Conservation (phyloP, 2,113 vertebrate species). For the Cinclus cinclus region DNA sequence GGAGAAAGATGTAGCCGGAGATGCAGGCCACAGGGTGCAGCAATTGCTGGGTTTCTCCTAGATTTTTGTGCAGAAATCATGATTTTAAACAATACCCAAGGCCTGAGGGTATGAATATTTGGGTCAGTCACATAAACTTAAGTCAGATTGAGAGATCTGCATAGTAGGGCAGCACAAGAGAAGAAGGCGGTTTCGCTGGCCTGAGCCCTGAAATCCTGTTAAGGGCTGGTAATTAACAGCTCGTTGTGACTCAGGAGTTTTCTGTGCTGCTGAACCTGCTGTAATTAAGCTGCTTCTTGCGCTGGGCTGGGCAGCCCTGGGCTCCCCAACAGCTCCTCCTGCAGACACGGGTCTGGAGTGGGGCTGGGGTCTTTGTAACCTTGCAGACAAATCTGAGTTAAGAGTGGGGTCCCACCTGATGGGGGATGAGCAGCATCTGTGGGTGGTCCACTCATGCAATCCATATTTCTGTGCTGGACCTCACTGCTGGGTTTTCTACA, state of each 20-base stretch:
- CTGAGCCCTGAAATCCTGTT: slow-evolving; percentile 37
- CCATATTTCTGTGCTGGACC: not conserved
- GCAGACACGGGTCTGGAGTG: not conserved
- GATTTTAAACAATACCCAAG: not conserved
- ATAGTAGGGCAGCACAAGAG: not conserved
- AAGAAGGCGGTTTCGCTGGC: not conserved
- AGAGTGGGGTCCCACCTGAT: not conserved
- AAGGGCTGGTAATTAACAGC: slow-evolving; percentile 54
- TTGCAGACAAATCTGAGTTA: not conserved
- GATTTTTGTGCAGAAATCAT: not conserved
- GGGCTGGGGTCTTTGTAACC: not conserved
- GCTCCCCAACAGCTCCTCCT: not conserved
- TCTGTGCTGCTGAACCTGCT: not conserved
- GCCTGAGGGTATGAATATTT: not conserved
- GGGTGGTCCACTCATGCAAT: not conserved
- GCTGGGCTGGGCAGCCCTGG: not conserved
- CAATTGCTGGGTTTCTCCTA: not conserved
- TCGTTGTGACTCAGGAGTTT: slow-evolving; percentile 37
- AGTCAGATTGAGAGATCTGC: not conserved
- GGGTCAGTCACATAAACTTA: slow-evolving; percentile 2
- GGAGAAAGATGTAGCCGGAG: not conserved
- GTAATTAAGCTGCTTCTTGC: not conserved
- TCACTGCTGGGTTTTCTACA: not conserved
- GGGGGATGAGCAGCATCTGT: accelerated
- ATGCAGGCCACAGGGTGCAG: not conserved